Evolutionary conservation across 2,888 invertebrate genomes (phyloP).

Genomic region (Trachelus troglodyta): DNA sequence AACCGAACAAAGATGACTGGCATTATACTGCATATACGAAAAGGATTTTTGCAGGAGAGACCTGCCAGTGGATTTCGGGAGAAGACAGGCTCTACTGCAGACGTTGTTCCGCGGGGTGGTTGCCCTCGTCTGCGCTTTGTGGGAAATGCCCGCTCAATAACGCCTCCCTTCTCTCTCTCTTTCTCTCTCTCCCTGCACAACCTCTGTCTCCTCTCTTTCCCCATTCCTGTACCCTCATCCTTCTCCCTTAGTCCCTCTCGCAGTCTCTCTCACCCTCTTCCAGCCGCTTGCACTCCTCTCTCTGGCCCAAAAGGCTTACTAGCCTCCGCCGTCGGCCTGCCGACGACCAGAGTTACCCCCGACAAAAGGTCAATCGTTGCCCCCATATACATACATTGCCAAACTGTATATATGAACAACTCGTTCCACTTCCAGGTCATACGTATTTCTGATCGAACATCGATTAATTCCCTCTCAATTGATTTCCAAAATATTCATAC

Average conservation of each 20-base stretch:
- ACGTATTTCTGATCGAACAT: conserved; percentile 25
- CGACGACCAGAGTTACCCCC: conserved; percentile 12
- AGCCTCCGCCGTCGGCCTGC: conserved; percentile 21
- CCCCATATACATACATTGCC: conserved; percentile 29
- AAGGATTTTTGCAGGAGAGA: too few relatives aligned
- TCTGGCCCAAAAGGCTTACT: conserved; percentile 48
- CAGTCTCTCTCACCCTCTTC: not conserved
- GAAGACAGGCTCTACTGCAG: conserved; percentile 4
- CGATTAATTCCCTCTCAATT: conserved; percentile 33
- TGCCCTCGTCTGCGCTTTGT: conserved; percentile 66
- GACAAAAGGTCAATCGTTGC: conserved; percentile 31
- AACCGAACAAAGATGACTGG: too few relatives aligned
- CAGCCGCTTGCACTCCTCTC: conserved; percentile 20
- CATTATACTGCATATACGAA: too few relatives aligned
- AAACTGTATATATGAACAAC: conserved; percentile 23
- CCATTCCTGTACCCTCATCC: conserved; percentile 7
- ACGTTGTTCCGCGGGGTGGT: conserved; percentile 54
- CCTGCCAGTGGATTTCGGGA: not conserved
- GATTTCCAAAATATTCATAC: conserved; percentile 11
- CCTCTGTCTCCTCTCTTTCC: conserved; percentile 16
- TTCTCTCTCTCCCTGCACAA: conserved; percentile 33
- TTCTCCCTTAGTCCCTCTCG: conserved; percentile 20
- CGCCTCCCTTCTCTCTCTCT: conserved; percentile 54
- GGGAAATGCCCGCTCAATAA: conserved; percentile 65
- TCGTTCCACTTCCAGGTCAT: conserved; percentile 30